Evolutionary conservation across 2,797 vertebrate genomes (phyloP).

Genomic region (Coregonus ussuriensis): DNA sequence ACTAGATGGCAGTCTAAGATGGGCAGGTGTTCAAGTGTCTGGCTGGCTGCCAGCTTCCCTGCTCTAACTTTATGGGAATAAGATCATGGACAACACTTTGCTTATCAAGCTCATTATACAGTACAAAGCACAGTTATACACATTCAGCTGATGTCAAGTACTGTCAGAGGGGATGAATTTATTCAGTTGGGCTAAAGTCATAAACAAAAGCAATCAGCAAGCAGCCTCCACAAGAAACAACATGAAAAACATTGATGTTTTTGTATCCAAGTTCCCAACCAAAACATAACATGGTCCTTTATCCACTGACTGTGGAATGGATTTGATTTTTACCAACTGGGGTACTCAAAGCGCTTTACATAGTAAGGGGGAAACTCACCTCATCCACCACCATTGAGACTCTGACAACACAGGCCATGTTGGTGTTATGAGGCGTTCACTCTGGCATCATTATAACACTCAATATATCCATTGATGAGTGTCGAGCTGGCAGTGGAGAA

Average conservation of each 20-base stretch:
- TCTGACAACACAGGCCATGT: neutral
- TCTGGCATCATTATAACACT: neutral
- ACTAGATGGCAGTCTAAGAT: constrained; percentile 52
- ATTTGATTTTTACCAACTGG: too few species aligned
- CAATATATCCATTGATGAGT: neutral
- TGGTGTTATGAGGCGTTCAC: neutral
- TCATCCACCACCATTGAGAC: neutral
- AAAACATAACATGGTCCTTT: neutral
- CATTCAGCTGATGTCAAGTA: neutral
- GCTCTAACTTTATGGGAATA: constrained; percentile 28
- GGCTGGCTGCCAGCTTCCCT: constrained; percentile 10
- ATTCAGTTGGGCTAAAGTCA: neutral
- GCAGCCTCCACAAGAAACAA: neutral
- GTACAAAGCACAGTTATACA: constrained; percentile 2
- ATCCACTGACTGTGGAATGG: neutral
- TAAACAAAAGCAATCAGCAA: neutral
- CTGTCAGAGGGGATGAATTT: neutral
- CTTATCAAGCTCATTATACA: constrained; percentile 8
- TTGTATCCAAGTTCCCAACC: neutral
- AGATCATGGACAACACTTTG: neutral
- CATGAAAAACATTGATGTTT: neutral
- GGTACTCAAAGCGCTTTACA: too few species aligned
- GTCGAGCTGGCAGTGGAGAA: neutral
- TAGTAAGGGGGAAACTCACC: too few species aligned
- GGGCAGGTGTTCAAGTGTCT: neutral